These are phyloP conservation scores for Spilarctia lutea DNA, from an alignment of 2,888 invertebrate genomes.

Conservation along the genomic window DNA sequence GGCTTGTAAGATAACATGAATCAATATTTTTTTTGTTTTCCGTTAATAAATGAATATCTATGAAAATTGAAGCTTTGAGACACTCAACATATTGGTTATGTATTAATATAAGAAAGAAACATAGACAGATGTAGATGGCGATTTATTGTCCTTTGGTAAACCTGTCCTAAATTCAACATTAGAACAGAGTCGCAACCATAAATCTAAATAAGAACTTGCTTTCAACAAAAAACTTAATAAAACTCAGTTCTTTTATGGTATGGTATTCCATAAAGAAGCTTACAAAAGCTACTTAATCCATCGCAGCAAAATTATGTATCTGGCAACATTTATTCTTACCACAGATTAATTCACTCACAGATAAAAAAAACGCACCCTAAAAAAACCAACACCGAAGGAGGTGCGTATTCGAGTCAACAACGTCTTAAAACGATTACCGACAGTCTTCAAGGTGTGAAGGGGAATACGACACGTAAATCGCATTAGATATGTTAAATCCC, in stretches of 20 bases:
- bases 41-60: too few species aligned
- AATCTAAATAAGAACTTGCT: background rate
- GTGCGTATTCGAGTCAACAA: slow-evolving; percentile 69
- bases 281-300: background rate
- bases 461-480: slow-evolving; percentile 83
- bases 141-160: background rate
- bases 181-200: background rate
- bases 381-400: slow-evolving; percentile 57
- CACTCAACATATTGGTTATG: too few species aligned
- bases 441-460: slow-evolving; percentile 70
- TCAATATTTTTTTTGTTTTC: too few species aligned
- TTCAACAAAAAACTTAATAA: background rate
- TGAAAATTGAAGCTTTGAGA: too few species aligned
- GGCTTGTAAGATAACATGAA: too few species aligned
- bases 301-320: slow-evolving; percentile 15
- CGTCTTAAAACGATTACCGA: slow-evolving; percentile 84
- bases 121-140: too few species aligned
- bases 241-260: background rate
- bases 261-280: background rate
- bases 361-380: slow-evolving; percentile 55
- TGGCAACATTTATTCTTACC: slow-evolving; percentile 22
- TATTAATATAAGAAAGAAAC: too few species aligned
- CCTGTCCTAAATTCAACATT: background rate
- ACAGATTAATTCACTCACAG: slow-evolving; percentile 46
- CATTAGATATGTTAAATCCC: slow-evolving; percentile 85